Conservation (phyloP, 2,888 invertebrate species). For the Philopedon plagiatum region DNA sequence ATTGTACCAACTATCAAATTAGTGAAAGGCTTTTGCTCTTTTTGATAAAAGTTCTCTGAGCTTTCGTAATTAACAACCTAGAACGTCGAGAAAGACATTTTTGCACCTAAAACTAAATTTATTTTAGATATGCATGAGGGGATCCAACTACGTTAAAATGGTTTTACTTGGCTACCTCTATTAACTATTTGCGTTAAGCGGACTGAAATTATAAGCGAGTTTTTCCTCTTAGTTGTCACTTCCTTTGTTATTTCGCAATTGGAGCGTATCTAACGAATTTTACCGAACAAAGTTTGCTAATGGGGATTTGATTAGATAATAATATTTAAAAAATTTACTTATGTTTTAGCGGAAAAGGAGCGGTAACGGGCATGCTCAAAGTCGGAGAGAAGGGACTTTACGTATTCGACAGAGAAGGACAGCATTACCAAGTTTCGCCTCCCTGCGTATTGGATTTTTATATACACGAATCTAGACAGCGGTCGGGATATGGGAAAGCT, state of each 20-base stretch:
- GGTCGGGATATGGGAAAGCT: constrained; percentile 86
- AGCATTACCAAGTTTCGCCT: constrained; percentile 84
- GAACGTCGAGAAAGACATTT: too few species aligned
- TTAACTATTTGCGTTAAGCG: not conserved
- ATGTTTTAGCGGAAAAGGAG: constrained; percentile 75
- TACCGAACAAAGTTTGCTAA: not conserved
- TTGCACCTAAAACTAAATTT: too few species aligned
- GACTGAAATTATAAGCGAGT: not conserved
- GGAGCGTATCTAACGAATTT: constrained; percentile 1
- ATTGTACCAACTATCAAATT: too few species aligned
- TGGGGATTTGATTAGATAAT: too few species aligned
- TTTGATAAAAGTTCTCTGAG: too few species aligned
- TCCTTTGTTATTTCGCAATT: not conserved
- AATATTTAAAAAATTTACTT: too few species aligned
- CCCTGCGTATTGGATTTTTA: constrained; percentile 95
- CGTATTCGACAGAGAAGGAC: constrained; percentile 81
- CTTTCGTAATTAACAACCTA: too few species aligned
- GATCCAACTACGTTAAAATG: not conserved
- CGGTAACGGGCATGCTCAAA: constrained; percentile 90
- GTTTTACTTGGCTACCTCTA: constrained; percentile 4
- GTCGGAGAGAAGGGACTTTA: constrained; percentile 92
- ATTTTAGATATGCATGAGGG: not conserved
- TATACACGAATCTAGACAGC: constrained; percentile 86
- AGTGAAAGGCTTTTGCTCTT: too few species aligned
- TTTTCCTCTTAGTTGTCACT: not conserved